Conservation (phyloP, 92 coral and sea anemone genomes). For the Heliopora coerulea region DNA sequence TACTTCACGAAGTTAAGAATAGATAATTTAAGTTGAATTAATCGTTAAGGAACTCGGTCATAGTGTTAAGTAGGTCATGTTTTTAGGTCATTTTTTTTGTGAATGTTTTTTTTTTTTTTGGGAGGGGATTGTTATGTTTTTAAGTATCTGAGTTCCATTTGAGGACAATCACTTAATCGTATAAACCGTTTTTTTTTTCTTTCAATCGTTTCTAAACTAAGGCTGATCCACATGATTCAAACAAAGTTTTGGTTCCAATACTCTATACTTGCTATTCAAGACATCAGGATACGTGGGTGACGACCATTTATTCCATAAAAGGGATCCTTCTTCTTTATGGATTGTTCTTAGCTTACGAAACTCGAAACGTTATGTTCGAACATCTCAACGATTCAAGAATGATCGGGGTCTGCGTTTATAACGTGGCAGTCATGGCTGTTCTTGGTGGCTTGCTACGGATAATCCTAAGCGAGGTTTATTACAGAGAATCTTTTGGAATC, state of each 20-base stretch:
- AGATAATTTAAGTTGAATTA: no score
- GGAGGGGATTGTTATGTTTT: no score
- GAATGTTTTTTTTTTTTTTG: no score
- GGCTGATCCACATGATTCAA: conserved; percentile 46
- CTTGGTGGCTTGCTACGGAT: conserved; percentile 77
- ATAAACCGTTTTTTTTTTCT: no score
- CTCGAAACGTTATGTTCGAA: conserved; percentile 87
- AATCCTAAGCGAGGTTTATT: conserved; percentile 59
- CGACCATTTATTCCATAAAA: conserved; percentile 73
- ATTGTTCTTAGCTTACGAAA: conserved; percentile 88
- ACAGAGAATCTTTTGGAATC: conserved; percentile 63
- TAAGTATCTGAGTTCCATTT: no score
- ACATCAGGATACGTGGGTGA: conserved; percentile 63
- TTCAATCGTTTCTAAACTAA: conserved; percentile 14
- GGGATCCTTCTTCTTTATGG: conserved; percentile 90
- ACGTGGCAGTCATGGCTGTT: conserved; percentile 78
- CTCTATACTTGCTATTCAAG: conserved; percentile 64
- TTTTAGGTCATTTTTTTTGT: no score
- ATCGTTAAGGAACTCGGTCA: no score
- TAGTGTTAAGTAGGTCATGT: no score
- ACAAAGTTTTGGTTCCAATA: conserved; percentile 35
- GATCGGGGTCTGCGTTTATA: conserved; percentile 94
- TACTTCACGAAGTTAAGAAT: no score
- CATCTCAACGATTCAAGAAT: conserved; percentile 94
- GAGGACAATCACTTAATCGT: no score